Evolutionary conservation across 1,140 invertebrate genomes (phyloP).

Genomic region (Drosophila quadrilineata): DNA sequence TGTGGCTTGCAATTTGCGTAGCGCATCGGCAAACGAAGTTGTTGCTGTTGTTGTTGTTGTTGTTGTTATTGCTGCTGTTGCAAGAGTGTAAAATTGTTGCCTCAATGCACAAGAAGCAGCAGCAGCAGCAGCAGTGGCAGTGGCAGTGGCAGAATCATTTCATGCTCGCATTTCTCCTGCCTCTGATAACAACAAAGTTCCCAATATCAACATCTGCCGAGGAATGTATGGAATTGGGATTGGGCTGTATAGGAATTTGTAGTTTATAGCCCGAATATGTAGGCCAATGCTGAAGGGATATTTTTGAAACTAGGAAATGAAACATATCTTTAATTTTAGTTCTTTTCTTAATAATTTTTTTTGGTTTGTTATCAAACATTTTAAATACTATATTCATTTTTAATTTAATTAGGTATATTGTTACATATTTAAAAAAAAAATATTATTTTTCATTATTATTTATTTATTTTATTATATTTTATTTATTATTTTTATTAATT

Average conservation of each 20-base stretch:
- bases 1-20: constrained; percentile 66
- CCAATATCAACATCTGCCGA: neutral
- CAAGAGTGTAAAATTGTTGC: constrained; percentile 55
- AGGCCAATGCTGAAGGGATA: constrained; percentile 4
- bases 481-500: no score
- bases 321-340: neutral
- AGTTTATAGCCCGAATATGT: constrained; percentile 1
- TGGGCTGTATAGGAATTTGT: constrained; percentile 13
- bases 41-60: constrained; percentile 29
- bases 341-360: neutral
- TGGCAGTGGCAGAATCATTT: neutral
- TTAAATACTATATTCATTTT: no score
- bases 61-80: constrained; percentile 31
- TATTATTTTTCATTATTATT: no score
- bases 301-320: neutral
- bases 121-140: neutral
- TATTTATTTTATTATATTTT: no score
- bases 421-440: no score
- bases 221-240: constrained; percentile 18
- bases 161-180: constrained; percentile 8
- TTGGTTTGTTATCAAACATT: no score
- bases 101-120: constrained; percentile 43
- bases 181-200: neutral
- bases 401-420: no score
- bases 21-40: constrained; percentile 73